Conservation (phyloP, 2,113 vertebrate genomes). For the Eolophus roseicapilla region DNA sequence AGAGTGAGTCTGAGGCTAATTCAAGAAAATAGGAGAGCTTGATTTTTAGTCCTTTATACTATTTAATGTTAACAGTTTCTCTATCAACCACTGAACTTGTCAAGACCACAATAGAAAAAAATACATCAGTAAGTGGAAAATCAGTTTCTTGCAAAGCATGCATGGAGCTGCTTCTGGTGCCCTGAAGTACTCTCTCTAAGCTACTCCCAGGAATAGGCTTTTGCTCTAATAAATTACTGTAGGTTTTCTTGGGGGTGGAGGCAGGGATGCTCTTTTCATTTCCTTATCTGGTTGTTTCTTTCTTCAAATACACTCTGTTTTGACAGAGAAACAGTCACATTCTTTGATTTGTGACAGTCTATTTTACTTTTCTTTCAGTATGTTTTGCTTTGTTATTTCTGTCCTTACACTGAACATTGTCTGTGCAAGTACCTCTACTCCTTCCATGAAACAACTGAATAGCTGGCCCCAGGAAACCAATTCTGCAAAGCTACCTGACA, state of each 20-base stretch:
- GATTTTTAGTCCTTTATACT: background rate
- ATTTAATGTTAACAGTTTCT: background rate
- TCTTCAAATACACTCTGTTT: background rate
- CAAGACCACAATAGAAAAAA: background rate
- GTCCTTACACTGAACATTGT: background rate
- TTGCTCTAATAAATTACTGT: background rate
- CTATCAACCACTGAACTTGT: background rate
- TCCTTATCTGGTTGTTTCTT: background rate
- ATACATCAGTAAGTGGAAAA: background rate
- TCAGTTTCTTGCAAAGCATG: background rate
- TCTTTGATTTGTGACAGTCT: background rate
- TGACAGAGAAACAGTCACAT: background rate
- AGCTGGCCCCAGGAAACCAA: background rate
- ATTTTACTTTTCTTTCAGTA: background rate
- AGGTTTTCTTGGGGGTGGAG: background rate
- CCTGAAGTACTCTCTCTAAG: background rate
- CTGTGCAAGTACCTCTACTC: background rate
- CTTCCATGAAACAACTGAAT: background rate
- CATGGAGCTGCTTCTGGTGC: background rate
- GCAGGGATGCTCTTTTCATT: background rate
- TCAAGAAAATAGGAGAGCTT: background rate
- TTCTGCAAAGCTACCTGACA: background rate
- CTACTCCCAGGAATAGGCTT: background rate
- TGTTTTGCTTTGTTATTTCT: conserved; percentile 15
- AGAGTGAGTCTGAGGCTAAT: background rate